These are phyloP conservation scores for Hemichromis elongatus DNA, from an alignment of 2,113 vertebrate genomes.

Conservation along the genomic window DNA sequence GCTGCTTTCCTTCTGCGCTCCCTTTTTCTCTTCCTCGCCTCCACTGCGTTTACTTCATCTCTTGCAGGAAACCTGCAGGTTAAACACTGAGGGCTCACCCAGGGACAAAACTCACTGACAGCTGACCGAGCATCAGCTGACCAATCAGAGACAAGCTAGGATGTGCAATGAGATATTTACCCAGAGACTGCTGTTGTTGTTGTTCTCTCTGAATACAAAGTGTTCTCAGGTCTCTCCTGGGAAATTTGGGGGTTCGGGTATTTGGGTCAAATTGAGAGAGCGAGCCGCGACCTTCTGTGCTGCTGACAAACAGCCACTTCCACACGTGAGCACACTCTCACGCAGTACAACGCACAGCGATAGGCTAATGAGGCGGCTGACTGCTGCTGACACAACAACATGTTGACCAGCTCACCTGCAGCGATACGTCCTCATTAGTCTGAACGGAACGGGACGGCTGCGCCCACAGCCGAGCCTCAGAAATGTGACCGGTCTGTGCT, in stretches of 20 bases:
- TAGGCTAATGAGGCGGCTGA: not conserved
- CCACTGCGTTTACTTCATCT: not conserved
- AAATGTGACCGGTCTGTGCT: not conserved
- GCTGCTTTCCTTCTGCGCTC: not conserved
- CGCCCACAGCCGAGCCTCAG: not conserved
- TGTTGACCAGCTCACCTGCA: not conserved
- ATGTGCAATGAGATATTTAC: not conserved
- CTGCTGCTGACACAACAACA: not conserved
- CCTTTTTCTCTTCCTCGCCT: not conserved
- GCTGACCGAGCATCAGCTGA: not conserved
- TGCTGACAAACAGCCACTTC: not conserved
- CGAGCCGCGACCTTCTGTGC: not conserved
- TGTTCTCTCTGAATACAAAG: not conserved
- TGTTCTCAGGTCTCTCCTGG: not conserved
- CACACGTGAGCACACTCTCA: not conserved
- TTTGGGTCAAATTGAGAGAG: not conserved
- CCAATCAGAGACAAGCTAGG: not conserved
- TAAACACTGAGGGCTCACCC: rapidly evolving
- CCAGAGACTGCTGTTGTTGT: not conserved
- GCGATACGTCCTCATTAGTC: not conserved
- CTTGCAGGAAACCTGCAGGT: not conserved
- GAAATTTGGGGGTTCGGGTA: not conserved
- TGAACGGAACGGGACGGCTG: not conserved
- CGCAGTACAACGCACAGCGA: not conserved
- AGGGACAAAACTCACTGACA: not conserved